phyloP scores from a whole-genome alignment of 37 sponge, comb jelly and placozoan species.

The Ephydatia muelleri region DNA sequence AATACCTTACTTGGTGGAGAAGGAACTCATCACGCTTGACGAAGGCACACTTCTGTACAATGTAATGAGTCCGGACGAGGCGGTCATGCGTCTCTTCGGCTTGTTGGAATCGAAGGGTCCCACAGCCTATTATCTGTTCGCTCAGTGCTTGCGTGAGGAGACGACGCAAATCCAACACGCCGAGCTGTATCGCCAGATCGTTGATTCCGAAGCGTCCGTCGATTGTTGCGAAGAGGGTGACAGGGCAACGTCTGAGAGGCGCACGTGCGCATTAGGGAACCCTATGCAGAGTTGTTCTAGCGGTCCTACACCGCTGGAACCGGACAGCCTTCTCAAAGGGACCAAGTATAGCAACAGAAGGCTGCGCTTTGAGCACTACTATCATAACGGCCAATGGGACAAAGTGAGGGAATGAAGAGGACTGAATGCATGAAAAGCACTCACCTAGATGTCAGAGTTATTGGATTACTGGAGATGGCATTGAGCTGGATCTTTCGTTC shows the following conservation, averaged over 20 bases:
- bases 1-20: background rate
- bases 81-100: background rate
- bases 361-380: constrained; percentile 7
- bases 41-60: background rate
- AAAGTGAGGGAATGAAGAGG: constrained; percentile 1
- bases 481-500: constrained; percentile 20
- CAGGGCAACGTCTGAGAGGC: background rate
- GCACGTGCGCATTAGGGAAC: no score
- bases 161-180: constrained; percentile 2
- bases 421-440: background rate
- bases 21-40: constrained; percentile 3
- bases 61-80: background rate
- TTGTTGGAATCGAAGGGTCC: constrained; percentile 13
- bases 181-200: constrained; percentile 6
- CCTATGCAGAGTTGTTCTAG: no score
- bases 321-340: background rate
- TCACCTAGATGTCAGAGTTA: background rate
- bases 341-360: constrained; percentile 3
- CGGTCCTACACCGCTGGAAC: background rate
- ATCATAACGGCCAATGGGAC: constrained; percentile 17
- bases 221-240: background rate
- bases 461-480: constrained; percentile 20
- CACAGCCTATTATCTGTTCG: constrained; percentile 10
- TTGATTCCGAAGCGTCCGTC: background rate
- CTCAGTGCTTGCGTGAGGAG: constrained; percentile 15